phyloP scores from a whole-genome alignment of 2,888 invertebrate species.

The Liposcelis brunnea region DNA sequence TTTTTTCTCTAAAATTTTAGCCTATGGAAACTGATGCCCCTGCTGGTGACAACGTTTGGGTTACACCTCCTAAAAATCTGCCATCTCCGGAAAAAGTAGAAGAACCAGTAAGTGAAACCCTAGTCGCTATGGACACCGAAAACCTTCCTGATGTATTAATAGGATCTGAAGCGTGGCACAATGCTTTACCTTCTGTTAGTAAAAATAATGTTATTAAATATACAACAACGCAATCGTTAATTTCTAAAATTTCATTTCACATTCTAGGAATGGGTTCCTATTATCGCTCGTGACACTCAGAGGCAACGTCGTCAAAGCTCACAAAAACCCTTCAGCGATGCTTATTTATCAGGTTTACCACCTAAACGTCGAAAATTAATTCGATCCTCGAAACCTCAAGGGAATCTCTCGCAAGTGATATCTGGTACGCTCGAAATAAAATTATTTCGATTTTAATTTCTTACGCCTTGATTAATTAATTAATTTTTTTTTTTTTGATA shows the following conservation, averaged over 20 bases:
- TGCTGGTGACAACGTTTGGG: conserved; percentile 10
- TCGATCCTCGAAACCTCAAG: conserved; percentile 24
- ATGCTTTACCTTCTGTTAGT: conserved; percentile 38
- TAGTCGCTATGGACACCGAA: conserved; percentile 19
- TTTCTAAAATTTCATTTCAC: no score
- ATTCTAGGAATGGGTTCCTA: conserved; percentile 66
- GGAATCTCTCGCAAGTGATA: conserved; percentile 19
- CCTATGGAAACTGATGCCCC: conserved; percentile 16
- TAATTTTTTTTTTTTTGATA: conserved; percentile 15
- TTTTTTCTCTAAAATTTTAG: no score
- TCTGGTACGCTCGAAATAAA: conserved; percentile 17
- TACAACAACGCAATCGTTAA: no score
- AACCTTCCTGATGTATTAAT: conserved; percentile 33
- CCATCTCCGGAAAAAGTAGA: conserved; percentile 11
- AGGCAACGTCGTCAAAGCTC: conserved; percentile 42
- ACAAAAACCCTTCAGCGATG: conserved; percentile 61
- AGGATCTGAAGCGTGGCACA: conserved; percentile 42
- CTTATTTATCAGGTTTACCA: conserved; percentile 78
- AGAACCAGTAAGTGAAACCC: conserved; percentile 10
- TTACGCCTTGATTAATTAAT: neutral
- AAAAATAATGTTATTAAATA: no score
- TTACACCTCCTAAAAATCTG: conserved; percentile 9
- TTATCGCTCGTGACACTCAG: conserved; percentile 63
- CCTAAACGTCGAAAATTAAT: conserved; percentile 70
- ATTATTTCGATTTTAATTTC: conserved; percentile 6